Base-by-base conservation (phyloP, 2,797 vertebrate species). In the Cyprinella venusta region DNA sequence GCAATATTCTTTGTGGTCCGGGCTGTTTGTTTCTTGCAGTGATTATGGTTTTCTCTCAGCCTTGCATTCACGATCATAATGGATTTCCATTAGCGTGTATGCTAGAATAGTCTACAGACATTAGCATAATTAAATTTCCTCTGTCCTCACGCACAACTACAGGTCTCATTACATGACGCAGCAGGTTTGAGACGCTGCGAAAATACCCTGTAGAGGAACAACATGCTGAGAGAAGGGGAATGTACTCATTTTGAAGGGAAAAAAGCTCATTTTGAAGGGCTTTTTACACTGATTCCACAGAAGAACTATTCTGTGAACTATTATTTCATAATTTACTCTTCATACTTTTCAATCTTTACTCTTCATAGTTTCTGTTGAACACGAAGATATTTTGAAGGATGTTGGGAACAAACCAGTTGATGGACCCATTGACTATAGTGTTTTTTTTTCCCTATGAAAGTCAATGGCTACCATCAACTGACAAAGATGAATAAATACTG, bases 101-200 rank as follows among this genome's bases (percentile, higher is more conserved):
- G 42, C 50, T 30, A 1, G 21, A 50, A 81, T 74, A 64, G 50
- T 81, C 40, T 76, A 72, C 52, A 26, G 61, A 69, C 72, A 76
- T 76, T 59, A 76, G 36, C 72, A 76, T 38, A 76, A 76, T 76
- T 24, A 38, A 1, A 75, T 56, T 56, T 59, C 72, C 52, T 56
- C 7, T 6, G 72, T 16, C 52, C 12, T 75, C 72, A 24, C 1
- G 7, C 52, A 38, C 72, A 75, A 56, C 72, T 56, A 56, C 72
- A 75, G 72, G 30, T 75, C 30, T 75, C 30, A 75, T 75, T 56
- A 75, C 33, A 75, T 56, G 72, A 38, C 15, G 7, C 72, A 75
- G 72, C 72, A 38, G 50, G 72, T 38, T 75, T 3, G 3, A 54
- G 50, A 36, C 30, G 36, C n/a, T 33, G 78, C n/a, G 30, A 42